A percentile compares a stretch with the other conserved stretches of the same genome.
phyloP scores from a whole-genome alignment of 2,888 invertebrate species.

The Temnothorax ravouxi region DNA sequence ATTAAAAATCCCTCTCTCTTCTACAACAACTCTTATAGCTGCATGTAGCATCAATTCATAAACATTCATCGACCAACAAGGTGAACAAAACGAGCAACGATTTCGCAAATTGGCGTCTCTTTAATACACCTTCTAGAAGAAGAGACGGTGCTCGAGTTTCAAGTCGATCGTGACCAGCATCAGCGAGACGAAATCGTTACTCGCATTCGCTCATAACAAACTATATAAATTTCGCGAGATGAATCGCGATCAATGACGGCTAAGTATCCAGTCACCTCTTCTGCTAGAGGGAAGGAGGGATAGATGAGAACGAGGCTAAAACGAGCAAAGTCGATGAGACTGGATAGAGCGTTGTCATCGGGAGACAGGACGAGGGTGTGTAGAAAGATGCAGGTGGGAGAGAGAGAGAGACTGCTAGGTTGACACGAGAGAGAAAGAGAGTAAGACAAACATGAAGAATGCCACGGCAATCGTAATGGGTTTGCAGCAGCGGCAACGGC shows the following conservation, averaged over 20 bases:
- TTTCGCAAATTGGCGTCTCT: not conserved
- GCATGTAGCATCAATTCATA: not conserved
- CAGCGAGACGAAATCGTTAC: slow-evolving; percentile 18
- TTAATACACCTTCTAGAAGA: not conserved
- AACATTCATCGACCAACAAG: not conserved
- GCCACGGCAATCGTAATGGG: slow-evolving; percentile 74
- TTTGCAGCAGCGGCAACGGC: slow-evolving; percentile 67
- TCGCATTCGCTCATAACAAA: slow-evolving; percentile 21
- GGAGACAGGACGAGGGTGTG: slow-evolving; percentile 39
- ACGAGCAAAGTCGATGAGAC: slow-evolving; percentile 23
- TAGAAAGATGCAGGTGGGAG: slow-evolving; percentile 9
- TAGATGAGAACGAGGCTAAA: slow-evolving; percentile 9
- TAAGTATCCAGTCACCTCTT: slow-evolving; percentile 16
- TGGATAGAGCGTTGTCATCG: slow-evolving; percentile 18
- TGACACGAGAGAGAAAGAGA: not conserved
- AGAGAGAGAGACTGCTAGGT: not conserved
- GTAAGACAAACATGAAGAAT: slow-evolving; percentile 66
- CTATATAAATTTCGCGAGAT: slow-evolving; percentile 41
- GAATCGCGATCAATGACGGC: slow-evolving; percentile 28
- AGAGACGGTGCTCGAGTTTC: not conserved
- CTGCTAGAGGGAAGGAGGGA: not conserved
- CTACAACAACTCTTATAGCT: not conserved
- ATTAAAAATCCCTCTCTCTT: not conserved
- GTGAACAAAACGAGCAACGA: not conserved
- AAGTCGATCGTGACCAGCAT: not conserved